Percentiles rank a stretch among this genome's conserved stretches.
These are phyloP conservation scores for Aythya fuligula DNA, from an alignment of 2,797 vertebrate genomes.

Conservation along the genomic window DNA sequence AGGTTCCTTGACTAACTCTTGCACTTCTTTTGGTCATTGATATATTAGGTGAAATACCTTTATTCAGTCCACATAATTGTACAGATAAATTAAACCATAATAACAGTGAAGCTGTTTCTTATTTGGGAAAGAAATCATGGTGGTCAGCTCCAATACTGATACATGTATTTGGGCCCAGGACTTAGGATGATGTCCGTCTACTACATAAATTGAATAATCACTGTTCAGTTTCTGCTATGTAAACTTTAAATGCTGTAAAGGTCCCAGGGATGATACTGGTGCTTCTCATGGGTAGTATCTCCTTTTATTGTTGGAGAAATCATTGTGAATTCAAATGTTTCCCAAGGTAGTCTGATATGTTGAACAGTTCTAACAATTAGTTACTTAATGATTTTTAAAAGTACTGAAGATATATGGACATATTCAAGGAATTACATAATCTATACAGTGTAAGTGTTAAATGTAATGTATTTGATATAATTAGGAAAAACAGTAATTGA, in stretches of 20 bases:
- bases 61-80: not conserved
- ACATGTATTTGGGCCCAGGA: not conserved
- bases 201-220: not conserved
- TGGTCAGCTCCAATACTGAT: not conserved
- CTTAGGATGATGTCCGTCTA: not conserved
- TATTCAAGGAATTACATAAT: not conserved
- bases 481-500: not conserved
- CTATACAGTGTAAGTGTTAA: not conserved
- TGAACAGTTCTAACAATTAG: not conserved
- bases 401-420: not conserved
- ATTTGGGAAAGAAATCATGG: not conserved
- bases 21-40: not conserved
- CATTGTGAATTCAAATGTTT: not conserved
- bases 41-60: not conserved
- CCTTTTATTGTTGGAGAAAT: not conserved
- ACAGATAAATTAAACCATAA: not conserved
- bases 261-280: not conserved
- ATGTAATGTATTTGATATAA: not conserved
- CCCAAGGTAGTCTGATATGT: not conserved
- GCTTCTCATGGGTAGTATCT: not conserved
- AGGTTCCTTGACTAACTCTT: not conserved
- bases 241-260: not conserved
- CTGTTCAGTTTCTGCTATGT: not conserved
- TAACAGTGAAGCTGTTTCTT: not conserved
- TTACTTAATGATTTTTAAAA: not conserved